A percentile compares a stretch with the other conserved stretches of the same genome.
Evolutionary conservation across 2,113 vertebrate genomes (phyloP).

Genomic region (Protobothrops flavoviridis): DNA sequence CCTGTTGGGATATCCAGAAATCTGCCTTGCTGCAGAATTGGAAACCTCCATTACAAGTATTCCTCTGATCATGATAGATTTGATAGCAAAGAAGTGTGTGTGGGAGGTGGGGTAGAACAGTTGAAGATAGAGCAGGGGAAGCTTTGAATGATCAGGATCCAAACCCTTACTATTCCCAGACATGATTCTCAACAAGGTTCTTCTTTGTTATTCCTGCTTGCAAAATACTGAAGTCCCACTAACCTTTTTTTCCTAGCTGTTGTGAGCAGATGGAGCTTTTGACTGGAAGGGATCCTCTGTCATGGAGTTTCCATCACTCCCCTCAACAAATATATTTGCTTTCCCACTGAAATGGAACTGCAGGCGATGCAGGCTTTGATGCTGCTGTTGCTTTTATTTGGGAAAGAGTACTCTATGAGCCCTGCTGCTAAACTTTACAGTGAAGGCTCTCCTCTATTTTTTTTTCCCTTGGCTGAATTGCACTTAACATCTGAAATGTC

Average conservation of each 20-base stretch:
- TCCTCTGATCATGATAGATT: not conserved
- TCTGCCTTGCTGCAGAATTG: not conserved
- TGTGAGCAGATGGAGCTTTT: not conserved
- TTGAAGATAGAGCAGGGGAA: not conserved
- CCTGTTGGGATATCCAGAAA: not conserved
- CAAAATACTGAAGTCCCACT: not conserved
- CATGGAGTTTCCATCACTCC: not conserved
- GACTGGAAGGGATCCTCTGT: not conserved
- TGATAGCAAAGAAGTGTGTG: not conserved
- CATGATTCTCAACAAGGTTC: not conserved
- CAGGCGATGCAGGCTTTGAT: not conserved
- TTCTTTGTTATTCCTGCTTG: not conserved
- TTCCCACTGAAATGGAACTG: not conserved
- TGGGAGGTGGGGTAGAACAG: not conserved
- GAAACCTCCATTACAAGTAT: not conserved
- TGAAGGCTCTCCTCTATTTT: constrained; percentile 16
- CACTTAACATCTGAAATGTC: constrained; percentile 12
- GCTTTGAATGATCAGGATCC: not conserved
- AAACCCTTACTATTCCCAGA: not conserved
- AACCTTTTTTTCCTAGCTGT: not conserved
- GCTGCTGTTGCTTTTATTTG: constrained; percentile 31
- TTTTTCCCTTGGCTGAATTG: constrained; percentile 12
- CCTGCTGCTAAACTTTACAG: constrained; percentile 37
- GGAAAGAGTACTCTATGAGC: constrained; percentile 40
- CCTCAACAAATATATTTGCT: not conserved